These are phyloP conservation scores for Coelinius sp. DNA, from an alignment of 2,888 invertebrate species.

Conservation along the genomic window DNA sequence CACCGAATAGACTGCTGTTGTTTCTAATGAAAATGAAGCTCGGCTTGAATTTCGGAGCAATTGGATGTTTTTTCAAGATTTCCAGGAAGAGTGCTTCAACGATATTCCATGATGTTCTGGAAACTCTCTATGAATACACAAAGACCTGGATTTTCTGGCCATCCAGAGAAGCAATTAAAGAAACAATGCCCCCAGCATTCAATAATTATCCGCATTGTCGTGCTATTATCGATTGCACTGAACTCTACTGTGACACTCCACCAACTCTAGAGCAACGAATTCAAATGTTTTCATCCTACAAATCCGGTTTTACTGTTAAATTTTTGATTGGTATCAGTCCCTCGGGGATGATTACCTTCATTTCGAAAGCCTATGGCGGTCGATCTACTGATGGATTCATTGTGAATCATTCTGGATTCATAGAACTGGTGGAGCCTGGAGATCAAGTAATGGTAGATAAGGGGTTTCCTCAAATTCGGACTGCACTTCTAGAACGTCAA, in stretches of 20 bases:
- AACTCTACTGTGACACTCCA: conserved; percentile 22
- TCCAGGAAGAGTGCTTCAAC: neutral
- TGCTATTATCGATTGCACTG: conserved; percentile 32
- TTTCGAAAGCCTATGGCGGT: conserved; percentile 43
- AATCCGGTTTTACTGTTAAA: conserved; percentile 19
- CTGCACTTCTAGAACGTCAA: conserved; percentile 40
- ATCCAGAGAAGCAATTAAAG: conserved; percentile 21
- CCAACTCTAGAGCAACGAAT: conserved; percentile 24
- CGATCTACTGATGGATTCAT: conserved; percentile 41
- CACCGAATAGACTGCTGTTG: conserved; percentile 15
- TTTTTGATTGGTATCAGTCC: conserved; percentile 41
- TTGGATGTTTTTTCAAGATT: conserved; percentile 30
- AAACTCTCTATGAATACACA: neutral
- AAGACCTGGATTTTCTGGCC: conserved; percentile 28
- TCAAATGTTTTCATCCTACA: conserved; percentile 19
- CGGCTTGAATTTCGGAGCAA: no score
- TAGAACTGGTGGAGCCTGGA: conserved; percentile 41
- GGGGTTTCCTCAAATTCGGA: conserved; percentile 38
- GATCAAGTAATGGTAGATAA: conserved; percentile 44
- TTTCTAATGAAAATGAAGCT: no score
- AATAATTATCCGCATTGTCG: conserved; percentile 6
- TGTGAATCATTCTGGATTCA: conserved; percentile 38
- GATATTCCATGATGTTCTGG: conserved; percentile 22
- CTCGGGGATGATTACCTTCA: conserved; percentile 39
- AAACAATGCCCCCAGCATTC: conserved; percentile 25